Conservation (phyloP, 2,888 invertebrate genomes). For the Platycnemis pennipes region DNA sequence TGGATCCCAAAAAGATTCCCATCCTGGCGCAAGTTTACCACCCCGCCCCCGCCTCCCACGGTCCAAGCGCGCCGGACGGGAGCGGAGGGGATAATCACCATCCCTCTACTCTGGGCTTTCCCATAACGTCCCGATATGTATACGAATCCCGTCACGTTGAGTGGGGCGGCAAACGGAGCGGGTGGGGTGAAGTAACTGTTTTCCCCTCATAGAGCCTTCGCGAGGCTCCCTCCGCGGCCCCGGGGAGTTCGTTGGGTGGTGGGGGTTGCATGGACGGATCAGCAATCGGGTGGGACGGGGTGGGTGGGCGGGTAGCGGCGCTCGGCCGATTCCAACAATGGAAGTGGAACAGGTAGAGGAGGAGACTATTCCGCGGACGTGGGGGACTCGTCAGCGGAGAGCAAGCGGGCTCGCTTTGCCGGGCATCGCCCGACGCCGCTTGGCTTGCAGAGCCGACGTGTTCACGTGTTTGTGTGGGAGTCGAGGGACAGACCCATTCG, state of each 20-base stretch:
- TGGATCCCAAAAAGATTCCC: too few relatives aligned
- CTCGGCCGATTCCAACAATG: not conserved
- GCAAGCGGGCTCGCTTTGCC: not conserved
- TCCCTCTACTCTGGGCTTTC: not conserved
- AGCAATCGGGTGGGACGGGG: not conserved
- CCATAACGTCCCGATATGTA: slow-evolving; percentile 10
- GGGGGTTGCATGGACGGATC: not conserved
- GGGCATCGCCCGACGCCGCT: too few relatives aligned
- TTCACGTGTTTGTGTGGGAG: too few relatives aligned
- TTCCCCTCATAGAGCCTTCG: not conserved
- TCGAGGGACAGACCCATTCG: not conserved
- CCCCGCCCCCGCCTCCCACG: too few relatives aligned
- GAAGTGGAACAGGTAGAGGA: slow-evolving; percentile 50
- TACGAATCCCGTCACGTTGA: not conserved
- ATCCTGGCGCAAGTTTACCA: too few relatives aligned
- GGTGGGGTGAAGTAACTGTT: slow-evolving; percentile 59
- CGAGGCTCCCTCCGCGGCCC: not conserved
- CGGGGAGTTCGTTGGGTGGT: not conserved
- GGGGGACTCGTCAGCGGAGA: not conserved
- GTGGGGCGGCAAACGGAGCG: not conserved
- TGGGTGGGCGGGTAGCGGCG: not conserved
- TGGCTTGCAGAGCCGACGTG: too few relatives aligned
- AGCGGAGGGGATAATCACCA: not conserved
- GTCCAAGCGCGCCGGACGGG: too few relatives aligned
- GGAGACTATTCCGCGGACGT: not conserved